A percentile compares a stretch with the other conserved stretches of the same genome.
Conservation (phyloP, 2,797 vertebrate genomes). For the Myripristis murdjan region DNA sequence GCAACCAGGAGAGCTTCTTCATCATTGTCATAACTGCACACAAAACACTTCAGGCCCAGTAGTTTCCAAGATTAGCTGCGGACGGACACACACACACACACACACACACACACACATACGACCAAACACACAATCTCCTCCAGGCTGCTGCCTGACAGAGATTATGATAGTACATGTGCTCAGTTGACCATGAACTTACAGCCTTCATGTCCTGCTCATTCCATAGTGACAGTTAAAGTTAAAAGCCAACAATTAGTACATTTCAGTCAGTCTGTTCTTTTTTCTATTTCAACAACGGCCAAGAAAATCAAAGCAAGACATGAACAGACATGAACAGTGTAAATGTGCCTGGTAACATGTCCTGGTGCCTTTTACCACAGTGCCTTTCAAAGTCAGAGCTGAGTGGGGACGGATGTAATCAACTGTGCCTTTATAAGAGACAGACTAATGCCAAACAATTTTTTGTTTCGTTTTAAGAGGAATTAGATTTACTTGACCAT, state of each 20-base stretch:
- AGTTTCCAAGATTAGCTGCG: too few species aligned
- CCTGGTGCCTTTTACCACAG: slow-evolving; percentile 50
- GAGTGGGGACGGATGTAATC: too few species aligned
- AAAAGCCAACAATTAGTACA: slow-evolving; percentile 25
- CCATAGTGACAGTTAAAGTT: slow-evolving; percentile 29
- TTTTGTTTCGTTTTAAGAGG: background rate
- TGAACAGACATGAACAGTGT: slow-evolving; percentile 6
- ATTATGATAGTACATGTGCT: slow-evolving; percentile 1
- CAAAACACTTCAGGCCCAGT: too few species aligned
- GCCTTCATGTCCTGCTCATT: slow-evolving; percentile 18
- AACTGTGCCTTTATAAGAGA: background rate
- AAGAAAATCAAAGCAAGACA: slow-evolving; percentile 25
- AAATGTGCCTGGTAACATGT: slow-evolving; percentile 24
- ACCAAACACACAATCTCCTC: too few species aligned
- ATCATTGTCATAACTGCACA: too few species aligned
- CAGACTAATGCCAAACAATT: background rate
- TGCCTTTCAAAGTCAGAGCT: background rate
- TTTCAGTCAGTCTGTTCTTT: slow-evolving; percentile 36
- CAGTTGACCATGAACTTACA: slow-evolving; percentile 15
- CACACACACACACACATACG: too few species aligned
- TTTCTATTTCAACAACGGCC: slow-evolving; percentile 29
- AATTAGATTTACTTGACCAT: slow-evolving; percentile 15
- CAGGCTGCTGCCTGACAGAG: too few species aligned
- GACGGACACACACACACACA: too few species aligned
- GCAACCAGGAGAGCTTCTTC: too few species aligned